phyloP scores from a whole-genome alignment of 1,140 invertebrate species.

The Scylla paramamosain region DNA sequence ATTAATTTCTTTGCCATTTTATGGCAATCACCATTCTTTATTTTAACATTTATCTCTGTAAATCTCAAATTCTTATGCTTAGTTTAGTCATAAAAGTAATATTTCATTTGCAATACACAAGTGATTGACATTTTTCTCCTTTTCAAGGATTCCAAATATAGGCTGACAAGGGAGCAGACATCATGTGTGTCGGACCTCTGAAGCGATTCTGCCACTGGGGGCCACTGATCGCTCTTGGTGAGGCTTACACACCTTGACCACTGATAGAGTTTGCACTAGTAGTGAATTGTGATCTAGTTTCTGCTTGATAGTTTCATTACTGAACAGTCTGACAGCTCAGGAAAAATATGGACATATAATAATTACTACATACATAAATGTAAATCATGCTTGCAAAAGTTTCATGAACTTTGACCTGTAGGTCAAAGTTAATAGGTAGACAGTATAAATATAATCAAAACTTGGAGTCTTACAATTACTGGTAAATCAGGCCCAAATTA shows the following conservation, averaged over 20 bases:
- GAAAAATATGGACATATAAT: too few relatives aligned
- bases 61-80: neutral
- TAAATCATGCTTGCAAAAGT: too few relatives aligned
- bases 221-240: slow-evolving; percentile 64
- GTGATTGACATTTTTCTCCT: too few relatives aligned
- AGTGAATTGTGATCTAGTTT: neutral
- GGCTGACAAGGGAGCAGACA: neutral
- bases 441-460: too few relatives aligned
- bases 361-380: too few relatives aligned
- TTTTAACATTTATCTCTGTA: too few relatives aligned
- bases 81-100: neutral
- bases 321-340: neutral
- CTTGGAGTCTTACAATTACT: neutral
- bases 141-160: too few relatives aligned
- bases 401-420: too few relatives aligned
- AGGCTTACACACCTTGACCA: neutral
- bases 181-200: slow-evolving; percentile 63
- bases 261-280: neutral
- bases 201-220: slow-evolving; percentile 70
- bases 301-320: neutral
- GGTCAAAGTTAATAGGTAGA: too few relatives aligned
- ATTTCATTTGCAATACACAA: neutral
- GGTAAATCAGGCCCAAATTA: neutral
- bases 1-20: too few relatives aligned
- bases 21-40: too few relatives aligned